Percentiles rank a stretch among this genome's conserved stretches.
Conservation (phyloP, 1,140 invertebrate species). For the Hyposmocoma kahamanoa region DNA sequence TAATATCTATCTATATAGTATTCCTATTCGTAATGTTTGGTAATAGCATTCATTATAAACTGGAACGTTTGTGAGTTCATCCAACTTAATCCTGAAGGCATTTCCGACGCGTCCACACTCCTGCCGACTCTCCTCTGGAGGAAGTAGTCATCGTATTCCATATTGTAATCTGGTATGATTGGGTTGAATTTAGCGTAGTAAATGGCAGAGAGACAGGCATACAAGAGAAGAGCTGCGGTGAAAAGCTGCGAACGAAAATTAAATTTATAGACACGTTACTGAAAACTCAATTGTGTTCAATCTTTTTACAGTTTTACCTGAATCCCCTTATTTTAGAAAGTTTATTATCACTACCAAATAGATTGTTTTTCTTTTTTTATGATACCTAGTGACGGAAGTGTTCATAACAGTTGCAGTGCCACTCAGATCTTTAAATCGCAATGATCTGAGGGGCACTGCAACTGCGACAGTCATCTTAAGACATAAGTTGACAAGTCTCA, state of each 20-base stretch:
- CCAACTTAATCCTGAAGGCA: conserved; percentile 59
- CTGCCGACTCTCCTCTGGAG: conserved; percentile 70
- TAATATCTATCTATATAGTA: conserved; percentile 10
- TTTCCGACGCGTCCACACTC: conserved; percentile 44
- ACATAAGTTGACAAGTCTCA: too few relatives aligned
- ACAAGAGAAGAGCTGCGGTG: conserved; percentile 84
- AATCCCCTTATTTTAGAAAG: too few relatives aligned
- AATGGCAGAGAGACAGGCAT: conserved; percentile 87
- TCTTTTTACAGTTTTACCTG: too few relatives aligned
- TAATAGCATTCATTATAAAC: conserved; percentile 59
- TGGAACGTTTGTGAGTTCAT: conserved; percentile 63
- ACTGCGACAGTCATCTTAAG: too few relatives aligned
- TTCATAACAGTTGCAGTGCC: too few relatives aligned
- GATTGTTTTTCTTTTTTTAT: too few relatives aligned
- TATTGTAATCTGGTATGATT: conserved; percentile 81
- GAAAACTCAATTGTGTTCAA: not conserved
- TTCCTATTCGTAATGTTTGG: conserved; percentile 37
- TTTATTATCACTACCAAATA: too few relatives aligned
- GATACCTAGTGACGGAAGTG: too few relatives aligned
- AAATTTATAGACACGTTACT: not conserved
- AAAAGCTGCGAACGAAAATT: conserved; percentile 76
- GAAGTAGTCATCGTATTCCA: conserved; percentile 81
- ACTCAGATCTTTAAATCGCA: too few relatives aligned
- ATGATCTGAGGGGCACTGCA: too few relatives aligned
- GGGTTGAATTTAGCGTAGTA: conserved; percentile 91